phyloP scores from a whole-genome alignment of 1,140 invertebrate species.

The Caenorhabditis latens region DNA sequence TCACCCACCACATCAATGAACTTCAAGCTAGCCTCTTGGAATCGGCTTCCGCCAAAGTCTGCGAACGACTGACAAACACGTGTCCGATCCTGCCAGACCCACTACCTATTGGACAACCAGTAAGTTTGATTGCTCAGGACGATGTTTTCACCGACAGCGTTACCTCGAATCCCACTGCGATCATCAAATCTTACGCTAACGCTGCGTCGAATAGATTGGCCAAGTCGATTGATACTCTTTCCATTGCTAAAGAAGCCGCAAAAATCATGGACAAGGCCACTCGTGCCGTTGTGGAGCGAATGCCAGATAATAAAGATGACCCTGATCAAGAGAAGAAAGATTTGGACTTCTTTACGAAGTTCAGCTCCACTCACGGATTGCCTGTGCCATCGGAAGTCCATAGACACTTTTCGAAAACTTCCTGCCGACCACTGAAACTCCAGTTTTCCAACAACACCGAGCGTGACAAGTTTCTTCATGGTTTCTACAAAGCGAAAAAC shows the following conservation, averaged over 20 bases:
- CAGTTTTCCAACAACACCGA: neutral
- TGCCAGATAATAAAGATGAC: neutral
- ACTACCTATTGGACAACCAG: no score
- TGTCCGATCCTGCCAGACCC: no score
- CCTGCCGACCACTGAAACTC: neutral
- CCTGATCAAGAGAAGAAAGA: neutral
- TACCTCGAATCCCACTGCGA: no score
- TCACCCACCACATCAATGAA: no score
- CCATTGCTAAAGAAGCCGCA: neutral
- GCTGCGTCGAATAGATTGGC: no score
- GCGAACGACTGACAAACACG: no score
- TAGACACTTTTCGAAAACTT: neutral
- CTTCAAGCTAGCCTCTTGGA: no score
- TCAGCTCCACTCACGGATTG: neutral
- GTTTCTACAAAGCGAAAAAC: neutral
- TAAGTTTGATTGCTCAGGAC: no score
- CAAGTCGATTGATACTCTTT: neutral
- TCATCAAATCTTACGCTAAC: no score
- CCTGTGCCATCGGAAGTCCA: neutral
- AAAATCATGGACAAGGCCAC: neutral
- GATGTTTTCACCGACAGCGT: no score
- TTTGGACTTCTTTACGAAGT: neutral
- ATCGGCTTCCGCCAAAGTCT: no score
- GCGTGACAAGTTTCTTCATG: neutral
- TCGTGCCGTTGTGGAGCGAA: neutral